Conservation (phyloP, 2,888 invertebrate genomes). For the Mamestra brassicae region DNA sequence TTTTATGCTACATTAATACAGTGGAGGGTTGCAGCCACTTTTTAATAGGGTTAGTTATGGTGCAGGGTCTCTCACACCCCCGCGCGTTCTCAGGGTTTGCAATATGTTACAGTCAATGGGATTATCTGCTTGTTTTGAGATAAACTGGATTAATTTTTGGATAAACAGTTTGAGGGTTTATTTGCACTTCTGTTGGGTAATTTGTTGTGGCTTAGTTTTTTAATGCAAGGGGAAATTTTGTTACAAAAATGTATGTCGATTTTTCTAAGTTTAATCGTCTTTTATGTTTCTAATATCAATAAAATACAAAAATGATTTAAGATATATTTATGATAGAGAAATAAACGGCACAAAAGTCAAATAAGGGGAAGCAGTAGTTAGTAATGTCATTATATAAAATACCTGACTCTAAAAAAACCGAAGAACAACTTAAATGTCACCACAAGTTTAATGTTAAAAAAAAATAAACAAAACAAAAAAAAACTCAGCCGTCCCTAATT, state of each 20-base stretch:
- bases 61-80: conserved; percentile 79
- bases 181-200: conserved; percentile 43
- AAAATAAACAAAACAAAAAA: conserved; percentile 4
- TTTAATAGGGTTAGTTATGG: conserved; percentile 90
- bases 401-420: too few species aligned
- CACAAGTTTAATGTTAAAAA: background rate
- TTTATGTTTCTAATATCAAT: background rate
- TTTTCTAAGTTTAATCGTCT: background rate
- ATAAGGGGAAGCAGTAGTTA: too few species aligned
- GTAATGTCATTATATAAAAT: too few species aligned
- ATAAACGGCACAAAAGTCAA: too few species aligned
- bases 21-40: conserved; percentile 83
- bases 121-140: conserved; percentile 79
- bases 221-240: background rate
- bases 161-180: conserved; percentile 59
- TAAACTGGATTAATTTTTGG: conserved; percentile 72
- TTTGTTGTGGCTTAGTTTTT: conserved; percentile 6
- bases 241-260: background rate
- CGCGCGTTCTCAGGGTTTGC: conserved; percentile 80
- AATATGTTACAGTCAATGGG: conserved; percentile 83
- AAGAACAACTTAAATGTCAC: too few species aligned
- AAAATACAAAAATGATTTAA: too few species aligned
- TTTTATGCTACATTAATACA: conserved; percentile 90
- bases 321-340: too few species aligned
- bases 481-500: conserved; percentile 22